These are phyloP conservation scores for Dendropsophus ebraccatus DNA, from an alignment of 2,113 vertebrate species.

Conservation along the genomic window DNA sequence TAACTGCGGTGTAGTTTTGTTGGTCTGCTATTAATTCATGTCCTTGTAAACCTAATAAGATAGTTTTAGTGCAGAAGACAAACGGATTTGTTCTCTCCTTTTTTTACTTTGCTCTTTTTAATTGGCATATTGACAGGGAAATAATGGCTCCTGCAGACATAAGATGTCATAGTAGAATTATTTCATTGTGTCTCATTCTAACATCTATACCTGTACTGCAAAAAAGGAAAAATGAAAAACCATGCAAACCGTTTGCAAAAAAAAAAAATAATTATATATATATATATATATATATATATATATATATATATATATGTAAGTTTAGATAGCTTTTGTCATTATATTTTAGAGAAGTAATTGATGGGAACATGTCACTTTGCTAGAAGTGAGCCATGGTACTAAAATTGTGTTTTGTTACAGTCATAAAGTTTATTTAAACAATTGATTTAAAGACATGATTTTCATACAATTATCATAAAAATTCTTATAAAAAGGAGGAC, in stretches of 20 bases:
- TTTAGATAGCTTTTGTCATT: not conserved
- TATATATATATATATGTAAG: not conserved
- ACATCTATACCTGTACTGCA: not conserved
- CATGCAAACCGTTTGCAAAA: no score
- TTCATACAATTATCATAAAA: no score
- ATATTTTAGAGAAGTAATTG: no score
- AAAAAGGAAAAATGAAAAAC: not conserved
- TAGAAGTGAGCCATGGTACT: no score
- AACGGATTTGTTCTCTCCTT: conserved; percentile 11
- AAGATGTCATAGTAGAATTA: conserved; percentile 4
- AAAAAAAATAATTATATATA: no score
- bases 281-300: no score
- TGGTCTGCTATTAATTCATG: conserved; percentile 28
- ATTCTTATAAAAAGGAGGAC: no score
- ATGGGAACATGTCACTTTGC: no score
- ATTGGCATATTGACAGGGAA: conserved; percentile 27
- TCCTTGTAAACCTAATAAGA: conserved; percentile 36
- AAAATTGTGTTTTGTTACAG: no score
- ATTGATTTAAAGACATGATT: no score
- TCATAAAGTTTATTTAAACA: no score
- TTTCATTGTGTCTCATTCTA: not conserved
- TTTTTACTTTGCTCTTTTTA: conserved; percentile 2
- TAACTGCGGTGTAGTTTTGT: conserved; percentile 9
- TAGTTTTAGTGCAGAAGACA: conserved; percentile 13
- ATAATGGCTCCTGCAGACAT: conserved; percentile 1